Evolutionary conservation across 2,888 invertebrate genomes (phyloP), one percentile per base, ranked within the genome.

Genomic region (Crossocerus cetratus): DNA sequence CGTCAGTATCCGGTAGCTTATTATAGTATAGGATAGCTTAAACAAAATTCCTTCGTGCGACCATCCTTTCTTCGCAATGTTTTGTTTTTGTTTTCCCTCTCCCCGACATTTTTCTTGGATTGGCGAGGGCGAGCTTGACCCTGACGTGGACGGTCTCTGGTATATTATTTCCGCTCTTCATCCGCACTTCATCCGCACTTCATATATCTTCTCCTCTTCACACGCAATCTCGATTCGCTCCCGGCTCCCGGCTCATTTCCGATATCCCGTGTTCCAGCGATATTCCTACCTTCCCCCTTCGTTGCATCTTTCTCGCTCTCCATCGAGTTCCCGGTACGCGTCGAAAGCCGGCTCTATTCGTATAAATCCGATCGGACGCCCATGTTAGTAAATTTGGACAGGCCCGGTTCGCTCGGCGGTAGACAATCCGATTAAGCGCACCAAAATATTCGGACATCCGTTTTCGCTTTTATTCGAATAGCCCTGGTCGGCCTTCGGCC

Each of bases 131-230:
- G 77, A 85, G 81, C 72, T 75, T 83, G 65, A 81, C 83, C 84
- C 78, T 82, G 81, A 76, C 67, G 77, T 85, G 85, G 83, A 84
- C 86, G 86, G 85, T 83, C 83, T 86, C 74, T 81, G 80, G 66
- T 74, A 62, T 69, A 74, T 81, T 79, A 76, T 77, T 72, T 71
- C 78, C 76, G 61, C 53, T 62, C 70, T 72, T 60, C 69, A 63
- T 64, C 8, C 62, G 67, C 58, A 45, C 45, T 45, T 45, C 54
- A 21, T 23, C 23, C 4, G 2, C 23, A 3, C 23, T 4, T 23
- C 23, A n/a, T 54, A 13, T 43, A 8, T 43, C 49, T 66, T 45
- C 14, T 22, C 16, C 32, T 32, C 49, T 68, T 14, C n/a, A 32
- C 64, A 32, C 49, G 16, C 62, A 32, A 43, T 43, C 32, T 44